Base-by-base conservation (phyloP, 2,797 vertebrate species). In the Ataeniobius toweri region DNA sequence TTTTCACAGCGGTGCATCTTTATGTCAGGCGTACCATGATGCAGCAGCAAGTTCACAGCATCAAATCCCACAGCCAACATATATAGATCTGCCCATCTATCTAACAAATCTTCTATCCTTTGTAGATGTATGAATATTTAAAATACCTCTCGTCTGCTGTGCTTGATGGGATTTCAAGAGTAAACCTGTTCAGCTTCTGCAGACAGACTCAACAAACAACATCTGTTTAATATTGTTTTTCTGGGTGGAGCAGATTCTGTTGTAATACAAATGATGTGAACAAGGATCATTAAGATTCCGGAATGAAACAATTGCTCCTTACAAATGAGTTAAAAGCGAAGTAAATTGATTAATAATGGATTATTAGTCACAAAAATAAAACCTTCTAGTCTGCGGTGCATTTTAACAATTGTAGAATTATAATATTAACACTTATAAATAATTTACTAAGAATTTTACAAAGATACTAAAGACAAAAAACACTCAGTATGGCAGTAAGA, bases 1-100 rank as follows among this genome's bases (percentile, higher is more conserved):
- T 80, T 90, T 85, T 81, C 80, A 71, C 81, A 89, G 88, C 85
- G 85, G 81, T n/a, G 79, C 83, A 89, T 94, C 89, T 91, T 85
- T 84, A 82, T 89, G 83, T 90, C 82, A 81, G 85, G 48, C 77
- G 59, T 77, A 81, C 71, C 46, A 74, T 4, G 77, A 80, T 83
- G 81, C 16, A 58, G 80, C 85, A 83, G 76, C 78, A 82, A 83
- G 87, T 79, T 92, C 86, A 80, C 10, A 58, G 71, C 56, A 75
- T 82, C 68, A 83, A 88, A 80, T 88, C 87, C 71, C 80, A 68
- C 0, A 53, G 63, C 22, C 13, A 46, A 73, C 73, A 48, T 22
- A 22, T 39, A 48, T 74, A 22, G 13, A 78, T 73, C 28, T 31
- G 73, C 48, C 61, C 13, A 22, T 61, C 75, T 51, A 65, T 65